A percentile compares a stretch with the other conserved stretches of the same genome.
Evolutionary conservation across 2,113 vertebrate genomes (phyloP).

Genomic region (Heterocephalus glaber): DNA sequence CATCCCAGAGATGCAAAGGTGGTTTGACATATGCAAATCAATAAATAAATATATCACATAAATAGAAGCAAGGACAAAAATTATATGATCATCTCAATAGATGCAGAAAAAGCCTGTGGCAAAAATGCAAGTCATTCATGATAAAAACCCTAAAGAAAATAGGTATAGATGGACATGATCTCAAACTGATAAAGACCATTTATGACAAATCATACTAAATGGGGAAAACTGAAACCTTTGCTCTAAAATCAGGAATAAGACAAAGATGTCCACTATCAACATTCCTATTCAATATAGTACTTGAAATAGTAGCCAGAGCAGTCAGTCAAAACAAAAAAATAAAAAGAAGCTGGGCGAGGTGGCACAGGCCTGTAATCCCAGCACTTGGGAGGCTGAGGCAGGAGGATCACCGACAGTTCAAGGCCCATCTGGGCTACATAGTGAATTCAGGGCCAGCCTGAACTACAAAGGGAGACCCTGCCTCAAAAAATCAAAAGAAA

Average conservation of each 20-base stretch:
- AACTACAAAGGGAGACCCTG: too few species aligned
- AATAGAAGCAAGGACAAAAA: background rate
- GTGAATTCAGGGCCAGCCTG: too few species aligned
- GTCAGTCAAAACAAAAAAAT: too few species aligned
- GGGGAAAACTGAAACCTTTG: background rate
- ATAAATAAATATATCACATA: background rate
- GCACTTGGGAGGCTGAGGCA: too few species aligned
- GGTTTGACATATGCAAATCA: background rate
- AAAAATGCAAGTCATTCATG: background rate
- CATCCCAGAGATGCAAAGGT: background rate
- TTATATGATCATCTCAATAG: background rate
- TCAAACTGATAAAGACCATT: background rate
- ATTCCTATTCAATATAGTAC: background rate
- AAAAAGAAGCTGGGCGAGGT: too few species aligned
- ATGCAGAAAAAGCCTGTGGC: background rate
- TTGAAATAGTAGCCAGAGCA: background rate
- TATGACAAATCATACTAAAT: background rate
- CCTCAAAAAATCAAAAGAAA: too few species aligned
- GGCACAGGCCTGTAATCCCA: too few species aligned
- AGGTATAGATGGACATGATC: background rate
- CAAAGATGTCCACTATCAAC: background rate
- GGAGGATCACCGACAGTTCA: too few species aligned
- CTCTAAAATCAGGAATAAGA: background rate
- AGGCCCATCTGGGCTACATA: too few species aligned
- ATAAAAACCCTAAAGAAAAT: background rate